Conservation (phyloP, 2,113 vertebrate species). For the Mesitornis unicolor region DNA sequence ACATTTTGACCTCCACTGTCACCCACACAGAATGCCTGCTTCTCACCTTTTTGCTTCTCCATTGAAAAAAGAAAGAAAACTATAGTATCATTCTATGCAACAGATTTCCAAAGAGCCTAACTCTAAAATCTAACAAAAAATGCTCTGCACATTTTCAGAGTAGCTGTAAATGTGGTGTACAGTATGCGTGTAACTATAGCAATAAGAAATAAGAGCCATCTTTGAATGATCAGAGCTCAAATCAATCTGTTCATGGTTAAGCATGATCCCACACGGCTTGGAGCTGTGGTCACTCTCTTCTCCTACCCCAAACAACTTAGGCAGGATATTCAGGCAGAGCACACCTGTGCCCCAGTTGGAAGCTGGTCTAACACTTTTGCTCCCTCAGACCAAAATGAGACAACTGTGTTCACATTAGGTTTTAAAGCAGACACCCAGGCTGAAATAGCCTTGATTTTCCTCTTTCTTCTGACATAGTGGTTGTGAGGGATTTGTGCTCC, state of each 20-base stretch:
- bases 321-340: background rate
- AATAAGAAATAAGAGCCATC: background rate
- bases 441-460: background rate
- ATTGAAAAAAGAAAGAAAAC: background rate
- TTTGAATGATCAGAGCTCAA: background rate
- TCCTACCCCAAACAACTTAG: background rate
- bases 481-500: background rate
- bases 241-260: too few relatives aligned
- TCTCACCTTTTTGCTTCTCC: background rate
- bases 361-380: background rate
- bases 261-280: background rate
- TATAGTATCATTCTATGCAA: background rate
- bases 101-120: background rate
- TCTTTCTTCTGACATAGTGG: background rate
- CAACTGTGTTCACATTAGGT: background rate
- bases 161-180: background rate
- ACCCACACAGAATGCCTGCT: background rate
- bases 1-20: background rate
- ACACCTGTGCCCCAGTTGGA: background rate
- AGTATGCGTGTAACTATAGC: rapidly evolving
- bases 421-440: background rate
- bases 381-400: background rate
- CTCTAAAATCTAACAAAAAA: background rate
- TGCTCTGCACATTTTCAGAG: background rate
- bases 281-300: background rate